Evolutionary conservation across 2,888 invertebrate species (phyloP).

Genomic region (Sinohyriopsis cumingii): DNA sequence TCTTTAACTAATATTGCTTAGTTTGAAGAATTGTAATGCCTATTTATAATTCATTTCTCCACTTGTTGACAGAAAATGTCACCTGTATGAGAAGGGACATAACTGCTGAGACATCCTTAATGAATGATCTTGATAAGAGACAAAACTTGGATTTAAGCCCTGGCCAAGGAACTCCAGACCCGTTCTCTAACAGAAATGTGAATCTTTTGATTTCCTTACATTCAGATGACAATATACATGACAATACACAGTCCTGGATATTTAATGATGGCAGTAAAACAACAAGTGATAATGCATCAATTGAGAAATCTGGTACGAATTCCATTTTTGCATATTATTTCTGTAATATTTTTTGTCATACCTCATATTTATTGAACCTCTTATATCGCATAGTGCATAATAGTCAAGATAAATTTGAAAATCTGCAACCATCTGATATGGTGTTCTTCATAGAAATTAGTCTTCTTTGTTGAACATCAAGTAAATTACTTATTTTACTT

Average conservation of each 20-base stretch:
- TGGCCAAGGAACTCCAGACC: slow-evolving; percentile 51
- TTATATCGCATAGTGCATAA: neutral
- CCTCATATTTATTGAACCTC: neutral
- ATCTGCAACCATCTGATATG: too few relatives aligned
- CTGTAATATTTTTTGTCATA: neutral
- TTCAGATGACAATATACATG: slow-evolving; percentile 59
- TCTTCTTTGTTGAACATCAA: too few relatives aligned
- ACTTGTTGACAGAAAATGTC: slow-evolving; percentile 41
- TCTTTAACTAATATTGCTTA: neutral
- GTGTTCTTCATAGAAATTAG: too few relatives aligned
- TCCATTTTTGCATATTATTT: neutral
- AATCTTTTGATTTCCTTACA: slow-evolving; percentile 61
- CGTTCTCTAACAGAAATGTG: slow-evolving; percentile 57
- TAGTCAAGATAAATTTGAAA: too few relatives aligned
- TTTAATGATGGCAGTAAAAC: slow-evolving; percentile 59
- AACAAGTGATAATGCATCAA: slow-evolving; percentile 60
- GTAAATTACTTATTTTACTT: too few relatives aligned
- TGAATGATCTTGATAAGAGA: slow-evolving; percentile 66
- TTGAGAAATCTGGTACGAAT: slow-evolving; percentile 50
- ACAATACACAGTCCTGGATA: slow-evolving; percentile 55
- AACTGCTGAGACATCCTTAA: slow-evolving; percentile 65
- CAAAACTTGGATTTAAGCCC: slow-evolving; percentile 59
- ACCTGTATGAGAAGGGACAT: slow-evolving; percentile 63
- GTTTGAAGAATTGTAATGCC: neutral
- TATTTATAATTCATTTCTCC: too few relatives aligned